phyloP scores from a whole-genome alignment of 2,888 invertebrate species.

The Unio delphinus region DNA sequence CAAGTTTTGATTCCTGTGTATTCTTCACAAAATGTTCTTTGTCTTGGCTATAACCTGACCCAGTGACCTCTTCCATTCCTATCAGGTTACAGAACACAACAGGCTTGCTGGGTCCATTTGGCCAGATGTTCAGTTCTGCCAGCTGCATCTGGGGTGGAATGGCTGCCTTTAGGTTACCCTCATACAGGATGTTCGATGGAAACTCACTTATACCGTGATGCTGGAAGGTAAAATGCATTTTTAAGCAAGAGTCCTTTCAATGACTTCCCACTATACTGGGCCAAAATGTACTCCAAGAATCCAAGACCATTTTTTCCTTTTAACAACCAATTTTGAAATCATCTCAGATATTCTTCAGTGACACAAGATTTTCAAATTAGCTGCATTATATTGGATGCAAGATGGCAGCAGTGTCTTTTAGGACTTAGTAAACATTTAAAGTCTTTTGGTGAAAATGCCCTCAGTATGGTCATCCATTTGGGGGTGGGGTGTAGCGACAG shows the following conservation, averaged over 20 bases:
- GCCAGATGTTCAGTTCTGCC: constrained; percentile 47
- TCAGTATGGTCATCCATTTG: too few species aligned
- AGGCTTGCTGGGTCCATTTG: constrained; percentile 39
- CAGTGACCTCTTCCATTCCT: constrained; percentile 36
- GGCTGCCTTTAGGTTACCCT: constrained; percentile 71
- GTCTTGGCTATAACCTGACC: constrained; percentile 17
- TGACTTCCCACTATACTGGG: background rate
- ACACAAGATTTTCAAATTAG: too few species aligned
- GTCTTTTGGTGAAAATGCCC: too few species aligned
- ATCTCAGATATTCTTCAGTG: too few species aligned
- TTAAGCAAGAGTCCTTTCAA: constrained; percentile 72
- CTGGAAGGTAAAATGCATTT: constrained; percentile 71
- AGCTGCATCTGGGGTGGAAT: constrained; percentile 36
- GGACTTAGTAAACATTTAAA: too few species aligned
- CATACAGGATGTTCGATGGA: constrained; percentile 83
- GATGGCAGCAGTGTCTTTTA: too few species aligned
- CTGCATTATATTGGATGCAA: too few species aligned
- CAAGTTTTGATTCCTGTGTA: constrained; percentile 38
- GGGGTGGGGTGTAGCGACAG: too few species aligned
- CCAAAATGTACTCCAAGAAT: too few species aligned
- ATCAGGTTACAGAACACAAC: constrained; percentile 49
- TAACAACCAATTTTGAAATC: too few species aligned
- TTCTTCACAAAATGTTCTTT: constrained; percentile 35
- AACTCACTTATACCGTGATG: constrained; percentile 83
- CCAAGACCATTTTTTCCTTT: too few species aligned